Evolutionary conservation across 2,888 invertebrate species (phyloP).

Genomic region (Nebria brevicollis): DNA sequence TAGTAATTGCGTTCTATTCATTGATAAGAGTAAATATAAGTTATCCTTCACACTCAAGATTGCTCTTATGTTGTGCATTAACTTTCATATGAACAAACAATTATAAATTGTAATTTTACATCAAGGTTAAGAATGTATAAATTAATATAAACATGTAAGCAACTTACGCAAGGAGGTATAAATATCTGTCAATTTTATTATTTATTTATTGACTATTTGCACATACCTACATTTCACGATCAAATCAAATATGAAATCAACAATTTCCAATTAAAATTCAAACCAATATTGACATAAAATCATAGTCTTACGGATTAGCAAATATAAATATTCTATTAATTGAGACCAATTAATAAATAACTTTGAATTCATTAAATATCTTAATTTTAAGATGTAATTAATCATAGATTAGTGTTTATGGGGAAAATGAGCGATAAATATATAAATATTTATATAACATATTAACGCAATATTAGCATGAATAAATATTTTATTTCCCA

Average conservation of each 20-base stretch:
- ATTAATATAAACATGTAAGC: slow-evolving; percentile 6
- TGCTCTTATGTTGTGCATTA: not conserved
- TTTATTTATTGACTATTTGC: not conserved
- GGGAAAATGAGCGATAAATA: too few relatives aligned
- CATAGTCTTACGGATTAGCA: not conserved
- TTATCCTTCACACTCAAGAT: not conserved
- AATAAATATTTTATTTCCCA: not conserved
- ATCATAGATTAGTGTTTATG: too few relatives aligned
- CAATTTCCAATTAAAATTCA: not conserved
- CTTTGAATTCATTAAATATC: too few relatives aligned
- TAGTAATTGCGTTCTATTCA: not conserved
- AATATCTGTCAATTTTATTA: not conserved
- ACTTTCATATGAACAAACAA: not conserved
- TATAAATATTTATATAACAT: not conserved
- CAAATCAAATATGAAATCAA: not conserved
- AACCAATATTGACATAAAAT: not conserved
- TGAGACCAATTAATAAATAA: too few relatives aligned
- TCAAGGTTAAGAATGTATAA: slow-evolving; percentile 25
- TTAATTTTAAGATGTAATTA: too few relatives aligned
- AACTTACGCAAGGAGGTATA: not conserved
- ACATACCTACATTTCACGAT: not conserved
- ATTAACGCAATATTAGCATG: not conserved
- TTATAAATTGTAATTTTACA: slow-evolving; percentile 15
- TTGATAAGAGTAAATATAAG: not conserved
- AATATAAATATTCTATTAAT: too few relatives aligned